phyloP scores from a whole-genome alignment of 2,797 vertebrate species.

The Molossus molossus region DNA sequence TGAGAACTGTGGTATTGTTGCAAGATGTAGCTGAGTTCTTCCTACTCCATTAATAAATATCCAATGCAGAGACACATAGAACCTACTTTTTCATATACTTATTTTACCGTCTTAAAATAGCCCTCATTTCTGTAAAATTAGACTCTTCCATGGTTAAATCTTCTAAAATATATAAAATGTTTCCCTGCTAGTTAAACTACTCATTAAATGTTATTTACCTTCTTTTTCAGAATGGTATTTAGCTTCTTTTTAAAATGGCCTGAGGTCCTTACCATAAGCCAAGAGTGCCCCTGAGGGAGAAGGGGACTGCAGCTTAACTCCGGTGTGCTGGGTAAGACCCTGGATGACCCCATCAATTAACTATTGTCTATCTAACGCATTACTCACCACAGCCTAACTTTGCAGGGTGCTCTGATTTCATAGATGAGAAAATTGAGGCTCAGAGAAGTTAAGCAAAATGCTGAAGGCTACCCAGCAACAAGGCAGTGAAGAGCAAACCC shows the following conservation, averaged over 20 bases:
- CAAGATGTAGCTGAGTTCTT: constrained; percentile 19
- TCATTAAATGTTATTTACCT: background rate
- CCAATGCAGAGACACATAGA: background rate
- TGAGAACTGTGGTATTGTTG: background rate
- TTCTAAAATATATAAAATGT: constrained; percentile 33
- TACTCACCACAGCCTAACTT: background rate
- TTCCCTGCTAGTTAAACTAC: background rate
- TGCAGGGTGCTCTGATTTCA: background rate
- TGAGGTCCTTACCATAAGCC: background rate
- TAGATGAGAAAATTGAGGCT: background rate
- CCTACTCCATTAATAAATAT: constrained; percentile 1
- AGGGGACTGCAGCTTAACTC: background rate
- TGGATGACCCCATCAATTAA: background rate
- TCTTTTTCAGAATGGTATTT: background rate
- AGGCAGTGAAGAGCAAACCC: background rate
- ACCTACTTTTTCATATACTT: constrained; percentile 5
- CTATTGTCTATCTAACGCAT: background rate
- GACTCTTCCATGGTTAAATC: background rate
- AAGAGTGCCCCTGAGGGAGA: background rate
- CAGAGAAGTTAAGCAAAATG: background rate
- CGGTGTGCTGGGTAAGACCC: background rate
- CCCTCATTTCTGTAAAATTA: constrained; percentile 24
- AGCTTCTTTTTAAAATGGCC: background rate
- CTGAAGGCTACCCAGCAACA: background rate
- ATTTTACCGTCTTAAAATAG: background rate